Percentiles rank a stretch among this genome's conserved stretches.
phyloP scores from a whole-genome alignment of 2,113 vertebrate species.

The Chinchilla lanigera region DNA sequence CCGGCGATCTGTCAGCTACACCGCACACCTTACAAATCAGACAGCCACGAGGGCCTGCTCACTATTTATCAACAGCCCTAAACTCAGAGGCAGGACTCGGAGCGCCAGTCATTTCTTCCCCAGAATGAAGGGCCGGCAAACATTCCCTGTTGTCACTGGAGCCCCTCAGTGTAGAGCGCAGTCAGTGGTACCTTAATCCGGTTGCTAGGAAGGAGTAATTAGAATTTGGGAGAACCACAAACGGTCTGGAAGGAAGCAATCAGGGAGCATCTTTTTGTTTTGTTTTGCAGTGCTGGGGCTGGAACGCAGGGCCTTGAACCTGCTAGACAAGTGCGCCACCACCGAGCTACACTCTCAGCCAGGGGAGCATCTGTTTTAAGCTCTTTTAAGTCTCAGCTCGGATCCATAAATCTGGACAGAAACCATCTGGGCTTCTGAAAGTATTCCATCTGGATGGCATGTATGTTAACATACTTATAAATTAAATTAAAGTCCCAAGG shows the following conservation, averaged over 20 bases:
- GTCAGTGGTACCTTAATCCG: neutral
- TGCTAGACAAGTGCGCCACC: neutral
- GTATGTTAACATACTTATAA: neutral
- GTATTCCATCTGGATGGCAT: neutral
- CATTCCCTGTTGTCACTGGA: neutral
- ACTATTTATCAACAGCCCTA: neutral
- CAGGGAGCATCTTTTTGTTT: neutral
- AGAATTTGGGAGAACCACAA: neutral
- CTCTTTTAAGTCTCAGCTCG: neutral
- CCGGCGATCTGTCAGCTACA: slow-evolving; percentile 52
- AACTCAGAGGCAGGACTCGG: neutral
- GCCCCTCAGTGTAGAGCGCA: neutral
- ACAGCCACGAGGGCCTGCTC: slow-evolving; percentile 44
- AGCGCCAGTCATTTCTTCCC: neutral
- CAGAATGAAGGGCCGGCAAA: neutral
- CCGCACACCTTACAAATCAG: slow-evolving; percentile 77
- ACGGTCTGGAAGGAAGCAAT: neutral
- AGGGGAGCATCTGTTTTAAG: neutral
- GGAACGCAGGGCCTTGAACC: neutral
- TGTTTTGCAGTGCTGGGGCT: neutral
- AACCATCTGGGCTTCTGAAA: neutral
- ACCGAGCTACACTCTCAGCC: neutral
- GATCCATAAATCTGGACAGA: neutral
- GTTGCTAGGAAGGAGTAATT: neutral
- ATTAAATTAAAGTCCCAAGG: neutral